Base-by-base conservation (phyloP, 2,888 invertebrate genomes). In the Drosophila putrida region DNA sequence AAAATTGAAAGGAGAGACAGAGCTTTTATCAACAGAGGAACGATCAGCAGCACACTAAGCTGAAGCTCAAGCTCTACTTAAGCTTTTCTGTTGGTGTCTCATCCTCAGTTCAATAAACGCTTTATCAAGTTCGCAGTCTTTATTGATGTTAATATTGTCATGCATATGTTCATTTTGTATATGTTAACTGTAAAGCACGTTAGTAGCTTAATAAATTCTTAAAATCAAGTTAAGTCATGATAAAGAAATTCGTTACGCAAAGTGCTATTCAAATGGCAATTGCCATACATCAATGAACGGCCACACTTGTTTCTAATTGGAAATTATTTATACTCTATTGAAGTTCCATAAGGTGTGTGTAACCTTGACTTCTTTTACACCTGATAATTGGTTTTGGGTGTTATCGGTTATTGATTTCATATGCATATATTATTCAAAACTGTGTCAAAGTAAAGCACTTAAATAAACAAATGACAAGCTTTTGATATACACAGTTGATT, bases 21-120 rank as follows among this genome's bases (percentile, higher is more conserved):
- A 60, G 60, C 51, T 57, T 57, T 57, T 15, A 20, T 43, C 54
- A 46, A 69, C n/a, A n/a, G n/a, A n/a, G n/a, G n/a, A n/a, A n/a
- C n/a, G n/a, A 63, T 62, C 62, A 60, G 13, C 35, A 43, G 35
- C 44, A 31, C 15, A 31, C 25, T 33, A 33, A 53, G 51, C 47
- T 35, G 31, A 31, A 57, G 51, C 47, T 35, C 35, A 31, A 57
- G 36, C 41, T 55, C 28, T n/a, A 38, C 27, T 38, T 38, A 51
- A 51, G 36, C 54, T 44, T 46, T 15, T 4, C 15, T 36, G 11
- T 49, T 28, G 36, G 28, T 11, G 35, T 53, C 36, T 25, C 38
- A 53, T 53, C 39, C 39, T 46, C 60, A 78, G 75, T 76, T 78
- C 75, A 78, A 78, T 74, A 76, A 78, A 74, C 75, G 70, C 64